phyloP scores from a whole-genome alignment of 37 sponge, comb jelly and placozoan species.

The Aplysina aerophoba region DNA sequence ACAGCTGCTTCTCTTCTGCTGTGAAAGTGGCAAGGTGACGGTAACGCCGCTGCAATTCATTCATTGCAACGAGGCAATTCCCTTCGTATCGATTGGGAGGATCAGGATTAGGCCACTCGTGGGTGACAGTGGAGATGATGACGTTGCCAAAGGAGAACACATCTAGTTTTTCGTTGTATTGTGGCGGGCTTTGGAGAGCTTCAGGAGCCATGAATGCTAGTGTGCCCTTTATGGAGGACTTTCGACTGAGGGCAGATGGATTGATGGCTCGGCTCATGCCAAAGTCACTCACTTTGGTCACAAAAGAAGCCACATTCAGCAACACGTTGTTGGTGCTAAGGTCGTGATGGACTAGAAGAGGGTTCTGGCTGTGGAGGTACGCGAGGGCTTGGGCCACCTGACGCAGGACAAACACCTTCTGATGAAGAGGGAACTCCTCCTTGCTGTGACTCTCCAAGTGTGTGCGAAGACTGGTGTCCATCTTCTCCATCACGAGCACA shows the following conservation, averaged over 20 bases:
- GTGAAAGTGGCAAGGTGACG: not conserved
- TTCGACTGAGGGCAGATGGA: not conserved
- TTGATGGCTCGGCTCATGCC: not conserved
- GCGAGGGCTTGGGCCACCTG: constrained; percentile 15
- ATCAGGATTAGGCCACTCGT: constrained; percentile 8
- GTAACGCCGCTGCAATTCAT: not conserved
- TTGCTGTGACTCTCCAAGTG: not conserved
- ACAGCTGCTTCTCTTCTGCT: not conserved
- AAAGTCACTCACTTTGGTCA: constrained; percentile 22
- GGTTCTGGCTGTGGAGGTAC: constrained; percentile 11
- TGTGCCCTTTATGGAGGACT: not conserved
- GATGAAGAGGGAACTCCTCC: constrained; percentile 8
- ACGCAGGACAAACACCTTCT: not conserved
- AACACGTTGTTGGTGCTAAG: constrained; percentile 10
- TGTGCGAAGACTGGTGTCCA: constrained; percentile 19
- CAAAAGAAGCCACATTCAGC: not conserved
- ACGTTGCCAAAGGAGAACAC: constrained; percentile 19
- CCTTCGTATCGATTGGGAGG: not conserved
- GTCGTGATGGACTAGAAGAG: not conserved
- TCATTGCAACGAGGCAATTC: not conserved
- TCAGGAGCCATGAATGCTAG: constrained; percentile 32
- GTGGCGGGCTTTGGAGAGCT: not conserved
- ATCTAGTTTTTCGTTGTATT: constrained; percentile 6
- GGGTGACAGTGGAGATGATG: not conserved
- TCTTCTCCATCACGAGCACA: constrained; percentile 18